Percentiles rank a stretch among this genome's conserved stretches.
Conservation (phyloP, 1,140 invertebrate species). For the Drosophila prosaltans region DNA sequence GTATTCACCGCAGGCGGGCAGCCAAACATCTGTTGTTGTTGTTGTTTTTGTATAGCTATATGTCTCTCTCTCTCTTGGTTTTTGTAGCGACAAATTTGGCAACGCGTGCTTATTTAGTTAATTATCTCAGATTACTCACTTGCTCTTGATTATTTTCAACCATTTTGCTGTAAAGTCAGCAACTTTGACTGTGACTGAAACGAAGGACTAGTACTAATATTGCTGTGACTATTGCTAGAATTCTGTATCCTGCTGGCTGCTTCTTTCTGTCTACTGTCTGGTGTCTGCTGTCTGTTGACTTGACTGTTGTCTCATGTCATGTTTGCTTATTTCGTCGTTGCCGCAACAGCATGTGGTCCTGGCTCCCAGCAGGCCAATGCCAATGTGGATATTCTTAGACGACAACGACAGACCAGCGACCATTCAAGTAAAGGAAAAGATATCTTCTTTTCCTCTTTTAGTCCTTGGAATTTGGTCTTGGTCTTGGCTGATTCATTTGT, state of each 20-base stretch:
- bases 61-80: constrained; percentile 31
- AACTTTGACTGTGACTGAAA: constrained; percentile 46
- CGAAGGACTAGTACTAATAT: neutral
- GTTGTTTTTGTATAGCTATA: neutral
- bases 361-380: constrained; percentile 69
- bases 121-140: constrained; percentile 73
- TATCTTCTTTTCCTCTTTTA: too few species aligned
- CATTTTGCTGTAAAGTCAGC: constrained; percentile 73
- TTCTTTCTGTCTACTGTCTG: constrained; percentile 36
- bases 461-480: constrained; percentile 12
- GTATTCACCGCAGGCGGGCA: constrained; percentile 32
- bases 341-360: constrained; percentile 65
- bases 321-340: constrained; percentile 74
- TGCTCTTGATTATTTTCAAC: constrained; percentile 79
- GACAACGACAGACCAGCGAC: constrained; percentile 48
- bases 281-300: constrained; percentile 16
- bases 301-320: constrained; percentile 49
- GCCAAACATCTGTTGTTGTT: neutral
- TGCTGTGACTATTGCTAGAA: neutral
- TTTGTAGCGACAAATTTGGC: constrained; percentile 67
- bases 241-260: constrained; percentile 5
- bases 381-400: constrained; percentile 75
- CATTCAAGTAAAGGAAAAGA: too few species aligned
- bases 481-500: constrained; percentile 66
- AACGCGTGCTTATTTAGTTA: constrained; percentile 77